Percentiles rank a stretch among this genome's conserved stretches.
Evolutionary conservation across 1,140 invertebrate species (phyloP).

Genomic region (Cephus cinctus): DNA sequence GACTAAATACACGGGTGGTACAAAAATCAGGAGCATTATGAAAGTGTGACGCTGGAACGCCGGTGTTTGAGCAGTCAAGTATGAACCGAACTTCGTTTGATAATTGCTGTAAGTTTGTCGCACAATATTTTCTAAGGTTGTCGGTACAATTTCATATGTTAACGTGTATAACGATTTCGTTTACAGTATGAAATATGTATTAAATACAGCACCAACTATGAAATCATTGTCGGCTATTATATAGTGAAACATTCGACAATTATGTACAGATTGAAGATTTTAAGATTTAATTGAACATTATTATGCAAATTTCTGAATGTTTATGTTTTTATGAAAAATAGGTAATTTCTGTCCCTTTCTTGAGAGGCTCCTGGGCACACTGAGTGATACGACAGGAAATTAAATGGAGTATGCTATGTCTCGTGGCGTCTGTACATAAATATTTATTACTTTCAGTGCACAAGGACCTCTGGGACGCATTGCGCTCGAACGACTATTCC

Average conservation of each 20-base stretch:
- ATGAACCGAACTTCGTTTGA: too few species aligned
- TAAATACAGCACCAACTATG: too few species aligned
- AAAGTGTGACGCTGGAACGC: too few species aligned
- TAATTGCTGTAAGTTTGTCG: too few species aligned
- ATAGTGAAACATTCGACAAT: too few species aligned
- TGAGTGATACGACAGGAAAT: not conserved
- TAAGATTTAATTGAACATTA: not conserved
- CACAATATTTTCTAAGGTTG: not conserved
- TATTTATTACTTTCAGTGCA: not conserved
- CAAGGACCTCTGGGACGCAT: conserved; percentile 6
- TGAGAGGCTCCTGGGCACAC: not conserved
- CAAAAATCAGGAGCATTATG: too few species aligned
- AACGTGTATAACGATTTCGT: conserved; percentile 2
- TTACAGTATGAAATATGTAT: too few species aligned
- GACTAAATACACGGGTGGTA: conserved; percentile 10
- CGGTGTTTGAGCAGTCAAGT: too few species aligned
- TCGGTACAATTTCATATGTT: conserved; percentile 4
- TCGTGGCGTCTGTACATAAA: not conserved
- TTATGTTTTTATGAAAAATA: not conserved
- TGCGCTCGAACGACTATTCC: not conserved
- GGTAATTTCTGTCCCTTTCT: conserved; percentile 6
- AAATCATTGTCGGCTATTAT: too few species aligned
- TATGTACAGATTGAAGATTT: too few species aligned
- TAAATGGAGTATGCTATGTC: not conserved
- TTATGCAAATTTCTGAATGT: not conserved